phyloP scores from a whole-genome alignment of 2,113 vertebrate species.

The Bufo gargarizans region DNA sequence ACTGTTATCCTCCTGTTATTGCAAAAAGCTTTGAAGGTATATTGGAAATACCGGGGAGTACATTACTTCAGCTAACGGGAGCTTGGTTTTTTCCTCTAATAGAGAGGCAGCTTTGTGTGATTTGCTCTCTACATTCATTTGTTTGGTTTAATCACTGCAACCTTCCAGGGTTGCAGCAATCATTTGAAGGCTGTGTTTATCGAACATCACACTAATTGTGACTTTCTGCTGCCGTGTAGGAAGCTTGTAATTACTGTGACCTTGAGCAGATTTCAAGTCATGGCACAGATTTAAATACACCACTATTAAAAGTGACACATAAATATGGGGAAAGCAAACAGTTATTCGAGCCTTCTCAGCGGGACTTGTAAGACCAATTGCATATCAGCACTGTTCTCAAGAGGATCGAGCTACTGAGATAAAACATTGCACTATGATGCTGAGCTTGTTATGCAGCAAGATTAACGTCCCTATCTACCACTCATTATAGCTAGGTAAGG shows the following conservation, averaged over 20 bases:
- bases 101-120: not conserved
- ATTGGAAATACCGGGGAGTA: not conserved
- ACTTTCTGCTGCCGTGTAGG: conserved; percentile 38
- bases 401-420: conserved; percentile 1
- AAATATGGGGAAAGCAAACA: conserved; percentile 46
- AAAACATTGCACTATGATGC: not conserved
- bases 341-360: conserved; percentile 16
- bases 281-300: conserved; percentile 42
- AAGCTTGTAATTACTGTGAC: conserved; percentile 51
- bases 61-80: not conserved
- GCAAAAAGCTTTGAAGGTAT: not conserved
- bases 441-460: not conserved
- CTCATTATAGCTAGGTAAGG: not conserved
- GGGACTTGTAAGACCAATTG: conserved; percentile 24
- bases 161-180: conserved; percentile 31
- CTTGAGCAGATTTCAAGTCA: conserved; percentile 39
- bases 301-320: conserved; percentile 46
- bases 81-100: not conserved
- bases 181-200: conserved; percentile 39
- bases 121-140: not conserved
- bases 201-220: conserved; percentile 54
- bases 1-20: not conserved
- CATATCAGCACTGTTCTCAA: conserved; percentile 30
- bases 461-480: not conserved
- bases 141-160: conserved; percentile 45